Conservation (phyloP, 53 echinoderm and acorn worm species). For the Paracentrotus lividus region DNA sequence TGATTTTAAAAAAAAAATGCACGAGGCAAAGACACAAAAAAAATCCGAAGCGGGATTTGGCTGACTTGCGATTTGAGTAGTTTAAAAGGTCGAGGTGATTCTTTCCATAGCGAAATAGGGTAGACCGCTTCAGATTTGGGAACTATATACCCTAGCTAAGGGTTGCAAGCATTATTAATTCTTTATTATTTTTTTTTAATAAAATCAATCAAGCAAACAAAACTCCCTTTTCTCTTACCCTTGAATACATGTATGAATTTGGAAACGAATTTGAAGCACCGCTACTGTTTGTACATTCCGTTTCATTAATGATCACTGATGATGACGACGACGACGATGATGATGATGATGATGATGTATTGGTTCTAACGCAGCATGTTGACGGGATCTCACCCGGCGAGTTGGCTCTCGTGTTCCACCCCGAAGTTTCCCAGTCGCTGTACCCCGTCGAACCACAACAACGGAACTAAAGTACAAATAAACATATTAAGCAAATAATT, state of each 20-base stretch:
- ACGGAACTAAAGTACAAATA: constrained; percentile 2
- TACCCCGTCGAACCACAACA: constrained; percentile 43
- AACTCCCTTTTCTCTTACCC: background rate
- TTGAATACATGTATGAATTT: constrained; percentile 57
- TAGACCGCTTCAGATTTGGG: too few relatives aligned
- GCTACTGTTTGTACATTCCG: constrained; percentile 32
- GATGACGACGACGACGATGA: constrained; percentile 36
- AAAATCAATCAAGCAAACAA: too few relatives aligned
- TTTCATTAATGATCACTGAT: constrained; percentile 6
- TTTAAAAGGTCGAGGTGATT: too few relatives aligned
- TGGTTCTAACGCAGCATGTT: constrained; percentile 39
- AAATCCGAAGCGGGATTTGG: too few relatives aligned
- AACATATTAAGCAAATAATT: background rate
- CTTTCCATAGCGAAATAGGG: too few relatives aligned
- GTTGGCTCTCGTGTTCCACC: background rate
- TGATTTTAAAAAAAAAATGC: background rate
- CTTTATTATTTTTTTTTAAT: too few relatives aligned
- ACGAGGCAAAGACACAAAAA: too few relatives aligned
- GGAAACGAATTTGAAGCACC: background rate
- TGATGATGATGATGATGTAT: constrained; percentile 20
- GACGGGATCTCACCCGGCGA: background rate
- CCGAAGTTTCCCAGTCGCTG: constrained; percentile 25
- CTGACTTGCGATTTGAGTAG: too few relatives aligned
- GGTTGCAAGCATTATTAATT: too few relatives aligned
- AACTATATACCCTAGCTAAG: too few relatives aligned